phyloP scores from a whole-genome alignment of 2,888 invertebrate species.

The Blomia tropicalis region DNA sequence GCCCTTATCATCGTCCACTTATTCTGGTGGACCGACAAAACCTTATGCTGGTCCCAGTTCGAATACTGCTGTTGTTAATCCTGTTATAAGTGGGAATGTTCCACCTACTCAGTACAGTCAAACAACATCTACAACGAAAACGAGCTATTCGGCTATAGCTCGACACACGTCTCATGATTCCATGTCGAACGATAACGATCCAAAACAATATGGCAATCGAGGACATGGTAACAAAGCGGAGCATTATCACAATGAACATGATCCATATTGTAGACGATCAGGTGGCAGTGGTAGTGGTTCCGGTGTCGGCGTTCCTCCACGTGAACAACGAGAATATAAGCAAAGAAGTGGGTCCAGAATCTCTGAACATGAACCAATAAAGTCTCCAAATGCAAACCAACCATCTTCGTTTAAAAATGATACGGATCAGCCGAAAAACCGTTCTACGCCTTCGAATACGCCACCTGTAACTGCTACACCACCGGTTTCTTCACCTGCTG shows the following conservation, averaged over 20 bases:
- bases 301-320: background rate
- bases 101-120: background rate
- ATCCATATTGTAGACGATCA: background rate
- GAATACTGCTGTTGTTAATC: too few species aligned
- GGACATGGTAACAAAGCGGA: background rate
- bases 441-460: background rate
- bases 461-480: background rate
- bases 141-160: background rate
- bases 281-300: background rate
- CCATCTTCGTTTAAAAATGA: background rate
- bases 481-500: background rate
- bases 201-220: conserved; percentile 9
- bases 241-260: background rate
- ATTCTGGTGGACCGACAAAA: background rate
- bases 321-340: background rate
- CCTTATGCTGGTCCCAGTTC: background rate
- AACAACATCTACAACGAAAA: background rate
- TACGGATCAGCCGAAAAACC: background rate
- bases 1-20: background rate
- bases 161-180: background rate
- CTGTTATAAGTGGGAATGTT: too few species aligned
- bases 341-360: background rate
- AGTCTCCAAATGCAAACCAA: background rate
- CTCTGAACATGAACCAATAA: background rate
- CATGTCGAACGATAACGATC: background rate